Percentiles rank a stretch among this genome's conserved stretches.
Evolutionary conservation across 1,140 invertebrate species (phyloP).

Genomic region (Halotydeus destructor): DNA sequence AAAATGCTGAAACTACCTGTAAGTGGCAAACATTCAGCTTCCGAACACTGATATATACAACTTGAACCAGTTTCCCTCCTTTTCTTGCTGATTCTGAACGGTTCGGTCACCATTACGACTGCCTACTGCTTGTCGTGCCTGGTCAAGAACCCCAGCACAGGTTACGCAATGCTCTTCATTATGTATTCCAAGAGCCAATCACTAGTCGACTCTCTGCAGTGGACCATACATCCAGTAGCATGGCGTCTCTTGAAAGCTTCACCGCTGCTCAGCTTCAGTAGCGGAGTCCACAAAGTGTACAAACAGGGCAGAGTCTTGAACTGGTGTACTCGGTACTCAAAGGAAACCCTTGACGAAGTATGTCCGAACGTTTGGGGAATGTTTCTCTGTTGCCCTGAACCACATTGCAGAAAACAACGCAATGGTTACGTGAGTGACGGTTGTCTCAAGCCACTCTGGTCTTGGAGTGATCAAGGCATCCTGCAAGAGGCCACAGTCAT

Average conservation of each 20-base stretch:
- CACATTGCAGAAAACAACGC: no score
- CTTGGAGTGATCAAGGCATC: background rate
- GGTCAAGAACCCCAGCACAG: constrained; percentile 8
- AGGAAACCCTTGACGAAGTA: no score
- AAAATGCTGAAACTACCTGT: background rate
- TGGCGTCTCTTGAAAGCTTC: no score
- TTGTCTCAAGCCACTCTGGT: no score
- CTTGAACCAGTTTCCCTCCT: constrained; percentile 1
- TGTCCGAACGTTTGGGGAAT: no score
- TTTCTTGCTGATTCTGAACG: constrained; percentile 13
- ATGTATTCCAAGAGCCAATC: constrained; percentile 12
- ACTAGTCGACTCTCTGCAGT: background rate
- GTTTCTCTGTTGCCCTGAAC: no score
- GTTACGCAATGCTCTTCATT: constrained; percentile 14
- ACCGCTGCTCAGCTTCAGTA: no score
- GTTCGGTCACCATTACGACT: constrained; percentile 17
- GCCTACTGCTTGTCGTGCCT: constrained; percentile 16
- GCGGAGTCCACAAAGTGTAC: no score
- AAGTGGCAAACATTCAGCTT: background rate
- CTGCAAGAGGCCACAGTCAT: no score
- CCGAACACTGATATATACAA: background rate
- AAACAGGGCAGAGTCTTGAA: background rate
- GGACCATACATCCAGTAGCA: no score
- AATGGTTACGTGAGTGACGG: no score
- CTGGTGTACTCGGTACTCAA: no score